Evolutionary conservation across 2,113 vertebrate genomes (phyloP), one percentile per base, ranked within the genome.

Genomic region (Lampris incognitus): DNA sequence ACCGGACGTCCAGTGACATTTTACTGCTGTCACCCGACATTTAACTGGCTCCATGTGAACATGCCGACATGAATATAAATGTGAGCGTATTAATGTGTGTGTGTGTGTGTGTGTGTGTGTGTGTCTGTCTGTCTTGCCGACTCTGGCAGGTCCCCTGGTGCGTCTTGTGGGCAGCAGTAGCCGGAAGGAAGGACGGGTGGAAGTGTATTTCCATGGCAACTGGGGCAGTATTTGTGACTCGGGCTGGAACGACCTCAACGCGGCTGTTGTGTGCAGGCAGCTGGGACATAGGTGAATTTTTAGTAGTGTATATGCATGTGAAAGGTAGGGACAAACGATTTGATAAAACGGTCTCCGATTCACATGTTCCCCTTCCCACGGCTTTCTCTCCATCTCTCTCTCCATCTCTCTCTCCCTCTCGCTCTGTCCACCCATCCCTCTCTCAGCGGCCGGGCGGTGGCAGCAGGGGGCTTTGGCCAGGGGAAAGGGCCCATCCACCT

Each of bases 401-500:
- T 5, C 38, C 3, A 11, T 39, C 7, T 64, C 11, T 46, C 13
- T 50, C 8, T 24, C 10, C 8, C 56, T 37, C 9, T 11, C 36
- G 2, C 44, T 41, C 48, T 9, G 51, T 64, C 7, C 2, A 10
- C 5, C 36, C 10, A 3, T 41, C 11, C 44, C 68, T 3, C 64
- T 24, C 38, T 10, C 93, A 98, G 96, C 4, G 96, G 95, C 3
- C 82, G 94, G 82, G 95, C 95, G 0, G 90, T 90, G 4, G 91
- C 93, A n/a, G 92, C 93, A 66, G 89, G 93, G 48, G 95, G 95
- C 71, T 96, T 95, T 68, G 94, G 96, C 0, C 94, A 94, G 87
- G 95, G 95, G 1, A 95, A 93, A 1, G 95, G 95, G 3, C 95
- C 95, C 40, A 91, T 96, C 78, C 96, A 97, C 85, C 89, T 97